Conservation (phyloP, 2,888 invertebrate species). For the Diogma glabrata region DNA sequence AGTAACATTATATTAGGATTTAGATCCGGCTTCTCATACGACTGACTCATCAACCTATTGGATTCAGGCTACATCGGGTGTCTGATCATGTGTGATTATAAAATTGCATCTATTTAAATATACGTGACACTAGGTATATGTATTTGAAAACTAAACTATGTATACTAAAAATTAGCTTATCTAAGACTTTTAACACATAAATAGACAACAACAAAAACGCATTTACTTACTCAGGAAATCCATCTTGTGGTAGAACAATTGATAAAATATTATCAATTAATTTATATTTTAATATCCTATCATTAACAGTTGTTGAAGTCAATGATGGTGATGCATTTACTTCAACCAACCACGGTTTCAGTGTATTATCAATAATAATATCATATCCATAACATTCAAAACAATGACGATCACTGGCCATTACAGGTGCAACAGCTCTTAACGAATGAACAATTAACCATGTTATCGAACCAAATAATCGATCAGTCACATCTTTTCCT, state of each 20-base stretch:
- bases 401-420: slow-evolving; percentile 80
- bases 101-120: too few relatives aligned
- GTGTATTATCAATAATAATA: slow-evolving; percentile 85
- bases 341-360: slow-evolving; percentile 91
- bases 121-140: too few relatives aligned
- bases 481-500: slow-evolving; percentile 79
- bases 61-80: too few relatives aligned
- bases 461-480: slow-evolving; percentile 75
- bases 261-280: slow-evolving; percentile 86
- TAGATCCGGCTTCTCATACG: too few relatives aligned
- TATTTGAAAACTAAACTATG: background rate
- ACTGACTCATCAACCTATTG: too few relatives aligned
- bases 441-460: slow-evolving; percentile 88
- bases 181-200: too few relatives aligned
- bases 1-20: too few relatives aligned
- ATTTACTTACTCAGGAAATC: slow-evolving; percentile 64
- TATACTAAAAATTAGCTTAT: too few relatives aligned
- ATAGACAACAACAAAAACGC: too few relatives aligned
- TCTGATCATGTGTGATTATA: too few relatives aligned
- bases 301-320: slow-evolving; percentile 88
- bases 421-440: slow-evolving; percentile 83
- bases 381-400: slow-evolving; percentile 83
- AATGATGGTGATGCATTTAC: slow-evolving; percentile 92
- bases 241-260: slow-evolving; percentile 78
- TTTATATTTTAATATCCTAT: slow-evolving; percentile 87